A percentile compares a stretch with the other conserved stretches of the same genome.
phyloP scores from a whole-genome alignment of 2,113 vertebrate species.

The Mustela lutreola region DNA sequence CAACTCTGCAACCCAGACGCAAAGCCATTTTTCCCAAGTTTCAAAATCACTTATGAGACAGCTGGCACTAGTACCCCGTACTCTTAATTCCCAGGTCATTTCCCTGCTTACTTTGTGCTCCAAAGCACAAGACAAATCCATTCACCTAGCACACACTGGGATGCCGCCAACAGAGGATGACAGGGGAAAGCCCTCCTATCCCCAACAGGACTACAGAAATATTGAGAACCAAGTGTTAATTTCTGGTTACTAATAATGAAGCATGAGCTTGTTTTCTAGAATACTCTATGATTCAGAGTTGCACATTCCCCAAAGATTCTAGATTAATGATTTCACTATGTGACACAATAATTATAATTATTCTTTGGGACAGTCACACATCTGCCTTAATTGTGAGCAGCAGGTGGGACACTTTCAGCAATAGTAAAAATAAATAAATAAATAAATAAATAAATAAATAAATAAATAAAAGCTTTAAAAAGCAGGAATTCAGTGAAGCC shows the following conservation, averaged over 20 bases:
- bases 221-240: not conserved
- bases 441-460: not conserved
- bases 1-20: not conserved
- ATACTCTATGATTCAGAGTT: not conserved
- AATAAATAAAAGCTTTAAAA: not conserved
- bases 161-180: not conserved
- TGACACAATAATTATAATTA: not conserved
- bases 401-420: not conserved
- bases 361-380: not conserved
- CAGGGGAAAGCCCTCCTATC: not conserved
- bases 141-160: accelerated
- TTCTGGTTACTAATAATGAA: not conserved
- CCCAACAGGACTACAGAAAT: not conserved
- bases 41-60: not conserved
- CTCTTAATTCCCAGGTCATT: not conserved
- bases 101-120: not conserved
- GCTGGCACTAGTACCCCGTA: not conserved
- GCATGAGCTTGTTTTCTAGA: slow-evolving; percentile 14
- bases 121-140: not conserved
- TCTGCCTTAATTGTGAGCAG: not conserved
- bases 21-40: not conserved
- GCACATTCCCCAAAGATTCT: not conserved
- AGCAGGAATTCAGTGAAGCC: not conserved
- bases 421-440: not conserved
- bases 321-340: not conserved